Percentiles rank a stretch among this genome's conserved stretches.
phyloP scores from a whole-genome alignment of 64 coral and sea anemone species.

The Porites australiensis region DNA sequence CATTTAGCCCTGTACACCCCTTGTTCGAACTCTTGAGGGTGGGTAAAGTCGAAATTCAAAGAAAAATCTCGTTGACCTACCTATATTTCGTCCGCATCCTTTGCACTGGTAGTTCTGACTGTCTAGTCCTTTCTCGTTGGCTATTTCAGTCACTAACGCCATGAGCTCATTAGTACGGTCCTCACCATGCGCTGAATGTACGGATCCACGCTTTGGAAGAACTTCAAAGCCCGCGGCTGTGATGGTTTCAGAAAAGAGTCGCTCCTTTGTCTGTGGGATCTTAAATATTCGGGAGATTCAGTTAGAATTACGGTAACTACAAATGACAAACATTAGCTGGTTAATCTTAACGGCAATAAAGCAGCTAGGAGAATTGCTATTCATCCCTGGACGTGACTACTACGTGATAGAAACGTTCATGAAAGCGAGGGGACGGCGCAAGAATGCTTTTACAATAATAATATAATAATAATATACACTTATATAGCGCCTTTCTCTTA shows the following conservation, averaged over 20 bases:
- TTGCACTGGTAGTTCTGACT: conserved; percentile 96
- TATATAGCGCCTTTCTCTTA: too few species aligned
- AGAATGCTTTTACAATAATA: too few species aligned
- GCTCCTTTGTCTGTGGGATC: conserved; percentile 35
- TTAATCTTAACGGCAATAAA: too few species aligned
- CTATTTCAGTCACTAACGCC: conserved; percentile 76
- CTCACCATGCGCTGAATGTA: conserved; percentile 69
- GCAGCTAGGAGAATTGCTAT: too few species aligned
- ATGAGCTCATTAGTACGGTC: conserved; percentile 68
- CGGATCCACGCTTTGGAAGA: conserved; percentile 60
- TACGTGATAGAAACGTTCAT: too few species aligned
- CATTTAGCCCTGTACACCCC: neutral
- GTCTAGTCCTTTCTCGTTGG: conserved; percentile 92
- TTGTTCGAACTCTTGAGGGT: too few species aligned
- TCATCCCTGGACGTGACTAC: neutral
- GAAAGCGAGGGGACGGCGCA: too few species aligned
- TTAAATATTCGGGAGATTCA: neutral
- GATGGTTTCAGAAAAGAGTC: neutral
- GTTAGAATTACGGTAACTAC: too few species aligned
- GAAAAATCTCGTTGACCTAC: conserved; percentile 30
- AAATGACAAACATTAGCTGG: too few species aligned
- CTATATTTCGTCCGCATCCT: conserved; percentile 94
- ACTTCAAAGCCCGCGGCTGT: conserved; percentile 81
- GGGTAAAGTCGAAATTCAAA: too few species aligned
- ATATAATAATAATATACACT: too few species aligned